Evolutionary conservation across 1,140 invertebrate species (phyloP).

Genomic region (Cardiocondyla obscurior): DNA sequence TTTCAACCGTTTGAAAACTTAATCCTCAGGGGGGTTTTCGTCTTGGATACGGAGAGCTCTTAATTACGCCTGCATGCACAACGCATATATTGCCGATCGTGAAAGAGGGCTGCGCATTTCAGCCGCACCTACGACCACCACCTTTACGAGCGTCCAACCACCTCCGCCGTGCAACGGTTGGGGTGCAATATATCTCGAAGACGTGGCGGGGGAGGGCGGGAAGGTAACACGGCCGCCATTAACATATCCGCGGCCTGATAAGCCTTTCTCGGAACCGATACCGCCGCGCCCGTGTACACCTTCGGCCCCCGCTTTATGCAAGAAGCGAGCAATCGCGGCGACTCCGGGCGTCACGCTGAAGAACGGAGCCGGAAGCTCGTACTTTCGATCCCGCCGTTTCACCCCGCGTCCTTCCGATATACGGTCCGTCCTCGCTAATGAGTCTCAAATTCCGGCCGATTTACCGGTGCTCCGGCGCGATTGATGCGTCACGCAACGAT

Average conservation of each 20-base stretch:
- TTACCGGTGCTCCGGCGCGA: not conserved
- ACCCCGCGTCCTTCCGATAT: conserved; percentile 26
- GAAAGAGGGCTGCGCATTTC: conserved; percentile 18
- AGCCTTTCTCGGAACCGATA: conserved; percentile 82
- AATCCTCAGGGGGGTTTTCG: conserved; percentile 6
- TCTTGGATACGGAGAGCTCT: conserved; percentile 69
- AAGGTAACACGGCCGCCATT: conserved; percentile 80
- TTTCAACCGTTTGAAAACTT: not conserved
- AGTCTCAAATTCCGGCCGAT: conserved; percentile 42
- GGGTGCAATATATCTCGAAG: conserved; percentile 80
- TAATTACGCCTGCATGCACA: conserved; percentile 81
- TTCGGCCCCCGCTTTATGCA: conserved; percentile 69
- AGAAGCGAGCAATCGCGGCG: conserved; percentile 63
- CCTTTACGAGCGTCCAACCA: conserved; percentile 60
- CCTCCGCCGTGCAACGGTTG: conserved; percentile 56
- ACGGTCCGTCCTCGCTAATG: conserved; percentile 22
- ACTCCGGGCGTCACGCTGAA: conserved; percentile 50
- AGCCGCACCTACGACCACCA: conserved; percentile 55
- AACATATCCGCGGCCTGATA: conserved; percentile 83
- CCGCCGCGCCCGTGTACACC: conserved; percentile 72
- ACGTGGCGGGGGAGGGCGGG: conserved; percentile 56
- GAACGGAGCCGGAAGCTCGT: conserved; percentile 66
- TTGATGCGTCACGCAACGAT: conserved; percentile 30
- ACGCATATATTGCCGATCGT: conserved; percentile 49
- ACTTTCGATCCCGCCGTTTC: conserved; percentile 40